A percentile compares a stretch with the other conserved stretches of the same genome.
These are phyloP conservation scores for Galemys pyrenaicus DNA, from an alignment of 2,113 vertebrate genomes.

Conservation along the genomic window DNA sequence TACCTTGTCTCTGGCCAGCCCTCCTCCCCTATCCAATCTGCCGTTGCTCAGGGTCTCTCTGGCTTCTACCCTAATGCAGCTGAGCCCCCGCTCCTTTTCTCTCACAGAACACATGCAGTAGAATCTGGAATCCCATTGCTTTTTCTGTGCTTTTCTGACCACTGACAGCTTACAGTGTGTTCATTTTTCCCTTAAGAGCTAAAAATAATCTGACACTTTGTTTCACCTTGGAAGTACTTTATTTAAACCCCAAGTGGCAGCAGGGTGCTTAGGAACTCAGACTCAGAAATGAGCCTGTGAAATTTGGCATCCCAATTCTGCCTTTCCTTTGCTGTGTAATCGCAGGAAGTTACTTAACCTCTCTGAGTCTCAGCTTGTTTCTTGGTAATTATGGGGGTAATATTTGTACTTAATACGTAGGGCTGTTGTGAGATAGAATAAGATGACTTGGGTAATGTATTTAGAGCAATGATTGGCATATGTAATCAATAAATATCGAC, in stretches of 20 bases:
- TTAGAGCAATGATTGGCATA: background rate
- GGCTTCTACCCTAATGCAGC: background rate
- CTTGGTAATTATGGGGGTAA: background rate
- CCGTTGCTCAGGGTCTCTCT: rapidly evolving
- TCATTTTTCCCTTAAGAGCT: background rate
- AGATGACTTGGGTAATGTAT: background rate
- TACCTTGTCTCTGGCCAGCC: background rate
- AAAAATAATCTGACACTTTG: background rate
- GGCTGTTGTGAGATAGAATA: background rate
- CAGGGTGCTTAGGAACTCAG: background rate
- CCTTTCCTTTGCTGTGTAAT: background rate
- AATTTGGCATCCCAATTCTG: background rate
- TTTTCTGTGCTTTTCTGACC: background rate
- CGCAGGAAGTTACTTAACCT: background rate
- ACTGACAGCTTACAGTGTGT: background rate
- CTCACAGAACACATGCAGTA: background rate
- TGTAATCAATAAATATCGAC: background rate
- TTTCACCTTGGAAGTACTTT: background rate
- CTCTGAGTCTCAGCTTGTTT: background rate
- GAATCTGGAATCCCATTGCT: background rate
- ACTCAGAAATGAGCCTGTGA: background rate
- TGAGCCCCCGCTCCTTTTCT: background rate
- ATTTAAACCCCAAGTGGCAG: background rate
- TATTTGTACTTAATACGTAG: background rate
- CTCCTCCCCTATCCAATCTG: no score